phyloP scores from a whole-genome alignment of 2,888 invertebrate genomes.

The Amblyjoppa proteus region DNA sequence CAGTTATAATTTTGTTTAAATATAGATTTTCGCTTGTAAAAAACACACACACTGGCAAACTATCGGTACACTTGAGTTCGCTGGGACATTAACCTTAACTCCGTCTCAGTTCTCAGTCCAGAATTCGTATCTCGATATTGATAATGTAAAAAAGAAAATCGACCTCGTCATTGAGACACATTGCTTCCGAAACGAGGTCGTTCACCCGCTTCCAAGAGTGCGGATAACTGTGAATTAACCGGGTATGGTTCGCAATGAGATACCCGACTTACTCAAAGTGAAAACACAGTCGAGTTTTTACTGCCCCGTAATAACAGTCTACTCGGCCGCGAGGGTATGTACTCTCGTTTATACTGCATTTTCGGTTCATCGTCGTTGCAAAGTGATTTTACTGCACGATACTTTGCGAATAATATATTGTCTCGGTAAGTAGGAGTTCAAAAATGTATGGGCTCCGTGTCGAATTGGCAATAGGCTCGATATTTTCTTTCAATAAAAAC shows the following conservation, averaged over 20 bases:
- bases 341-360: conserved; percentile 3
- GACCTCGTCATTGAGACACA: background rate
- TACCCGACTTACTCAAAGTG: background rate
- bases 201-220: conserved; percentile 10
- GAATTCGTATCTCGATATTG: background rate
- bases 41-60: no score
- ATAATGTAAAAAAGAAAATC: background rate
- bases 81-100: no score
- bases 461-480: conserved; percentile 18
- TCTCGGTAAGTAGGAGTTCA: conserved; percentile 17
- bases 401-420: conserved; percentile 25
- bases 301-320: conserved; percentile 35
- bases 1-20: no score
- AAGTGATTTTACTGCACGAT: conserved; percentile 37
- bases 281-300: conserved; percentile 31
- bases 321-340: background rate
- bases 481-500: background rate
- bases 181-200: conserved; percentile 1
- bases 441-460: conserved; percentile 34
- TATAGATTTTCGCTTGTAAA: no score
- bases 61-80: no score
- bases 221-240: conserved; percentile 11
- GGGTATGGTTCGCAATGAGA: background rate
- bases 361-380: conserved; percentile 14
- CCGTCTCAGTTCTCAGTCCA: background rate